phyloP scores from a whole-genome alignment of 2,113 vertebrate genomes.

The Phylloscopus trochilus region DNA sequence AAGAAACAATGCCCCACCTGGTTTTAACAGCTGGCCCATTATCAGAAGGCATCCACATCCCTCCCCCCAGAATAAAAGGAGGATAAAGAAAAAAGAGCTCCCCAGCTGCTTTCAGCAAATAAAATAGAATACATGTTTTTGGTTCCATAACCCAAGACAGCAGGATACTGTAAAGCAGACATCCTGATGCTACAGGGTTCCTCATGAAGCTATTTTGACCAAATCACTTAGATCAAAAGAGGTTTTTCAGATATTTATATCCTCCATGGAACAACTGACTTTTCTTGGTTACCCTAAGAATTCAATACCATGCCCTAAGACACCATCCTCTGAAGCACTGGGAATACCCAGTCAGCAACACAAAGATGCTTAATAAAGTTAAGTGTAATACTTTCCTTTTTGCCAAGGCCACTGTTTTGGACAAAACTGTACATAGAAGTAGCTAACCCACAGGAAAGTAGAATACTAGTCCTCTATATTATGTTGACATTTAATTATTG shows the following conservation, averaged over 20 bases:
- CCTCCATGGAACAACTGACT: background rate
- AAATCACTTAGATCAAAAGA: background rate
- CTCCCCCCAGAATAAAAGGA: too few species aligned
- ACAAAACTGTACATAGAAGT: background rate
- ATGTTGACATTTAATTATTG: slow-evolving; percentile 11
- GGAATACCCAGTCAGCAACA: background rate
- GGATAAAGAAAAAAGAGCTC: too few species aligned
- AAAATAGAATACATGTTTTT: too few species aligned
- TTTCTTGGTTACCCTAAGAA: background rate
- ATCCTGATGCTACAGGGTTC: background rate
- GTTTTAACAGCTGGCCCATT: too few species aligned
- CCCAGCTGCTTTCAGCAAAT: too few species aligned
- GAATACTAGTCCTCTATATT: background rate
- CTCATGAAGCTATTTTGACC: background rate
- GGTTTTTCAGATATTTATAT: background rate
- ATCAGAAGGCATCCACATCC: too few species aligned
- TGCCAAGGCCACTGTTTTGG: background rate
- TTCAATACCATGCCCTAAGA: background rate
- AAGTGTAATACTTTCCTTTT: background rate
- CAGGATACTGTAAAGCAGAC: background rate
- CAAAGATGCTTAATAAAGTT: background rate
- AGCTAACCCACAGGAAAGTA: background rate
- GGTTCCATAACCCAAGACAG: too few species aligned
- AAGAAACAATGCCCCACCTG: too few species aligned
- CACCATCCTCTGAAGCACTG: background rate